phyloP scores from a whole-genome alignment of 2,888 invertebrate species.

The Microchrysa polita region DNA sequence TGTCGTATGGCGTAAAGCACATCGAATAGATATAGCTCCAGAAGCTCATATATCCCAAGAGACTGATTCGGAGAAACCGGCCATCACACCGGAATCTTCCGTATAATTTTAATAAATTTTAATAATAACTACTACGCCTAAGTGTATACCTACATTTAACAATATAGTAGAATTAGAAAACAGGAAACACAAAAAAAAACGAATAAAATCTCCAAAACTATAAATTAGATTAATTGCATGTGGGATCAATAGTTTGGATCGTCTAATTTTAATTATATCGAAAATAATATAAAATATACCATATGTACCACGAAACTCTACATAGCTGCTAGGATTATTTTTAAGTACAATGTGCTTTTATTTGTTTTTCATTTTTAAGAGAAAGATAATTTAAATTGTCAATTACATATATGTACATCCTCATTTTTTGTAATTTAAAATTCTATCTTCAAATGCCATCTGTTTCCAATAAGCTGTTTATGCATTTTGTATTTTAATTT shows the following conservation, averaged over 20 bases:
- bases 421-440: constrained; percentile 8
- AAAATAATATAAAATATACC: too few species aligned
- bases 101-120: constrained; percentile 54
- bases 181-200: constrained; percentile 13
- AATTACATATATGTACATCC: constrained; percentile 3
- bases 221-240: too few species aligned
- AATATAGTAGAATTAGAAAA: constrained; percentile 8
- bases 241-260: not conserved
- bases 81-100: constrained; percentile 59
- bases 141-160: constrained; percentile 47
- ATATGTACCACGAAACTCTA: constrained; percentile 38
- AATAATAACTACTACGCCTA: constrained; percentile 40
- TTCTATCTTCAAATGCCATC: constrained; percentile 20
- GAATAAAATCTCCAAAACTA: too few species aligned
- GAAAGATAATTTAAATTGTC: not conserved
- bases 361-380: constrained; percentile 16
- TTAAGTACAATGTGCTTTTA: not conserved
- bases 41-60: constrained; percentile 59
- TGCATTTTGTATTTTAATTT: constrained; percentile 10
- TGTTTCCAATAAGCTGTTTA: constrained; percentile 16
- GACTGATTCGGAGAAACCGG: constrained; percentile 59
- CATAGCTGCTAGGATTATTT: constrained; percentile 14
- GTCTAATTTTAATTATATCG: too few species aligned
- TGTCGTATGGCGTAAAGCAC: constrained; percentile 89
- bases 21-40: constrained; percentile 78